A percentile compares a stretch with the other conserved stretches of the same genome.
These are phyloP conservation scores for Cydia fagiglandana DNA, from an alignment of 1,140 invertebrate species.

Conservation along the genomic window DNA sequence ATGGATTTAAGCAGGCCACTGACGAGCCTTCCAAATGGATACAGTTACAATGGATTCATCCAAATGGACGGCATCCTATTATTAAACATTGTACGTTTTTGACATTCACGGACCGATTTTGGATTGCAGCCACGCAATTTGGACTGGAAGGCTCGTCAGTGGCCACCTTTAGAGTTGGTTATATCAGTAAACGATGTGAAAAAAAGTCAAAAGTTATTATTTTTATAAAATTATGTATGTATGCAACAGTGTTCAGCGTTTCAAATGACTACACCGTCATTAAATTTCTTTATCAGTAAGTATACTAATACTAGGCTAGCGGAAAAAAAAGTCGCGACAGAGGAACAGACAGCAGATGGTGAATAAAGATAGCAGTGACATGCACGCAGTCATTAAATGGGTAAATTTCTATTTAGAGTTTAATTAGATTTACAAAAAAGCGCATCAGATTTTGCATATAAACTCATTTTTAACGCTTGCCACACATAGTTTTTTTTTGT, in stretches of 20 bases:
- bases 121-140: too few relatives aligned
- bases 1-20: too few relatives aligned
- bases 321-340: neutral
- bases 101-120: too few relatives aligned
- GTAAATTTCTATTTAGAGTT: conserved; percentile 17
- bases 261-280: neutral
- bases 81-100: too few relatives aligned
- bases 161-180: too few relatives aligned
- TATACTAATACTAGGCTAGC: neutral
- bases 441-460: neutral
- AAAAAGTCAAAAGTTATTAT: too few relatives aligned
- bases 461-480: neutral
- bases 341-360: conserved; percentile 7
- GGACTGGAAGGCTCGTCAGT: too few relatives aligned
- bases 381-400: conserved; percentile 15
- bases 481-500: neutral
- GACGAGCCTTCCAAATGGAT: too few relatives aligned
- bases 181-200: too few relatives aligned
- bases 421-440: conserved; percentile 3
- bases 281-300: neutral
- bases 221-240: too few relatives aligned
- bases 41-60: too few relatives aligned
- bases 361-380: conserved; percentile 1
- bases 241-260: neutral
- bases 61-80: too few relatives aligned